These are phyloP conservation scores for Drosophila setosimentum DNA, from an alignment of 2,888 invertebrate genomes.

Conservation along the genomic window DNA sequence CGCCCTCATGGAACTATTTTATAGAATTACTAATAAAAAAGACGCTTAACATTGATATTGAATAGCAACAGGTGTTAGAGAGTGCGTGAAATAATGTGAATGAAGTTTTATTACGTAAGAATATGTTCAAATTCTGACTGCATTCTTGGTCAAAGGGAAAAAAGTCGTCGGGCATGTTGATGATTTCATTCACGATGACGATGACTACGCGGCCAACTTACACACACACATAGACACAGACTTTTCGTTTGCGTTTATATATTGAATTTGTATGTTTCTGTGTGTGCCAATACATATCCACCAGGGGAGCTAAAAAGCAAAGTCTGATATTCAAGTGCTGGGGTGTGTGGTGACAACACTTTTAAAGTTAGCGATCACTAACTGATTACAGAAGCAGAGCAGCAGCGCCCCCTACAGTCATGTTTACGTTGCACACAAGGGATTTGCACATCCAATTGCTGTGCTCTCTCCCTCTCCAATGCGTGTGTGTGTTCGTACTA, in stretches of 20 bases:
- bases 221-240: slow-evolving; percentile 16
- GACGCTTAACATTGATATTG: slow-evolving; percentile 37
- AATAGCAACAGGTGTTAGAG: slow-evolving; percentile 57
- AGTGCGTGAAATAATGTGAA: slow-evolving; percentile 68
- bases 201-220: slow-evolving; percentile 50
- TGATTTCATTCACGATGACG: slow-evolving; percentile 78
- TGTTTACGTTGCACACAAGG: slow-evolving; percentile 43
- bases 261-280: slow-evolving; percentile 16
- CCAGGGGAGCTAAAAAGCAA: slow-evolving; percentile 34
- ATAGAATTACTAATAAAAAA: slow-evolving; percentile 66
- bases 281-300: slow-evolving; percentile 42
- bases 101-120: slow-evolving; percentile 78
- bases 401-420: slow-evolving; percentile 18
- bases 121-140: slow-evolving; percentile 56
- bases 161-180: slow-evolving; percentile 45
- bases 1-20: slow-evolving; percentile 84
- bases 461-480: slow-evolving; percentile 1
- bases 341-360: slow-evolving; percentile 38
- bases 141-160: slow-evolving; percentile 58
- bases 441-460: slow-evolving; percentile 41
- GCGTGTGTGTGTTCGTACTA: slow-evolving; percentile 18
- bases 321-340: slow-evolving; percentile 24
- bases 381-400: slow-evolving; percentile 39
- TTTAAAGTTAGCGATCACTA: slow-evolving; percentile 41
- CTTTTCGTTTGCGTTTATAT: background rate